Conservation (phyloP, 2,888 invertebrate genomes). For the Hypselothyrea guttata region DNA sequence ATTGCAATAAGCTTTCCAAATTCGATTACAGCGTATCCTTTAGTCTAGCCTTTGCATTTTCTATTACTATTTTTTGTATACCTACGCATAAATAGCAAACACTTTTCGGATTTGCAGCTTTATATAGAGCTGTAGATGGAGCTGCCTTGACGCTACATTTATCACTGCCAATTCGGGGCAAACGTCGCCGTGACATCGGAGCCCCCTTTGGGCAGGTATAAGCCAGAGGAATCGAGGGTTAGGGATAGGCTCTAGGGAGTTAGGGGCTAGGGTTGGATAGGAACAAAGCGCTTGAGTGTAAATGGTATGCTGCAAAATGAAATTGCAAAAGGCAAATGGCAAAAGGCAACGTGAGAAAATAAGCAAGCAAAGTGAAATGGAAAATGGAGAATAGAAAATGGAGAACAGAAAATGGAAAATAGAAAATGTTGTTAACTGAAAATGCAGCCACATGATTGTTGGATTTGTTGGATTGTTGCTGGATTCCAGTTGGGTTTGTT, state of each 20-base stretch:
- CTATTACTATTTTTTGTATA: constrained; percentile 32
- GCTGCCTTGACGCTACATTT: constrained; percentile 61
- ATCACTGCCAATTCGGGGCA: constrained; percentile 70
- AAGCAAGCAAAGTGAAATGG: constrained; percentile 7
- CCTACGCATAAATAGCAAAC: constrained; percentile 73
- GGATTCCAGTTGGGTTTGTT: constrained; percentile 15
- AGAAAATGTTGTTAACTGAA: constrained; percentile 50
- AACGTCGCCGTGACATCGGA: constrained; percentile 49
- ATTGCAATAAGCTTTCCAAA: no score
- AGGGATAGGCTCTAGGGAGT: constrained; percentile 10
- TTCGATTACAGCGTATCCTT: constrained; percentile 1
- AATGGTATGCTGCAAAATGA: constrained; percentile 71
- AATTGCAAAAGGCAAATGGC: constrained; percentile 52
- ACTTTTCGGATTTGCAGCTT: constrained; percentile 59
- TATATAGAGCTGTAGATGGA: constrained; percentile 31
- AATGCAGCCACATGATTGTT: constrained; percentile 67
- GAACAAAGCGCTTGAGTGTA: constrained; percentile 67
- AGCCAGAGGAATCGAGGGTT: no score
- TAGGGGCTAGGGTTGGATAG: constrained; percentile 14
- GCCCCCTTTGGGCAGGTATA: constrained; percentile 16
- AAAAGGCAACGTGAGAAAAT: constrained; percentile 22
- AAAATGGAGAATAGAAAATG: constrained; percentile 22
- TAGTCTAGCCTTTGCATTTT: neutral
- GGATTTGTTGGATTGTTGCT: constrained; percentile 19
- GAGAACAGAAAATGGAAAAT: constrained; percentile 22